phyloP scores from a whole-genome alignment of 2,888 invertebrate species.

The Embidobia sp. region DNA sequence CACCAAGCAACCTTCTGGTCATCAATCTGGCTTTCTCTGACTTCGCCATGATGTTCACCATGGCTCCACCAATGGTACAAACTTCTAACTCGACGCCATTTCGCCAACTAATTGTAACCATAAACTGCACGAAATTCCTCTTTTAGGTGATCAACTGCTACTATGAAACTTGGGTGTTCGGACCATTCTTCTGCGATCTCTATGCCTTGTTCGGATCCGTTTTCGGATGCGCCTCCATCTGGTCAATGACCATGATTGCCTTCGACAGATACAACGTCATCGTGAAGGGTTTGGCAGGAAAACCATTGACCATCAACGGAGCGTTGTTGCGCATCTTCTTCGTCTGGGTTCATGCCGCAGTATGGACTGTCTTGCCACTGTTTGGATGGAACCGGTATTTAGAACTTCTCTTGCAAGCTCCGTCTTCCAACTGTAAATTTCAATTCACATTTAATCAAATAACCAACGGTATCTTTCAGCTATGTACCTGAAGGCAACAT shows the following conservation, averaged over 20 bases:
- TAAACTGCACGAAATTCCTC: too few relatives aligned
- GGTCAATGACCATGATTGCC: slow-evolving; percentile 96
- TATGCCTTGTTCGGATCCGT: slow-evolving; percentile 94
- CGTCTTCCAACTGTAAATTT: too few relatives aligned
- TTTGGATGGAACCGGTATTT: slow-evolving; percentile 84
- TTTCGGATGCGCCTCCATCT: slow-evolving; percentile 94
- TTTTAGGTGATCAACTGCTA: slow-evolving; percentile 88
- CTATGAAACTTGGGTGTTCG: slow-evolving; percentile 85
- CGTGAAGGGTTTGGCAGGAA: slow-evolving; percentile 92
- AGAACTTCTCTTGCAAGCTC: background rate
- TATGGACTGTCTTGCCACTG: slow-evolving; percentile 84
- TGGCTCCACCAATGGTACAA: slow-evolving; percentile 89
- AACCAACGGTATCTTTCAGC: slow-evolving; percentile 66
- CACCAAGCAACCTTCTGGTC: slow-evolving; percentile 94
- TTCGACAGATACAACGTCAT: slow-evolving; percentile 97
- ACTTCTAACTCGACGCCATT: too few relatives aligned
- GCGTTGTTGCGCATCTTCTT: slow-evolving; percentile 89
- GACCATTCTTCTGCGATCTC: slow-evolving; percentile 92
- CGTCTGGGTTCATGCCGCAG: slow-evolving; percentile 87
- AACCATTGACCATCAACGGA: slow-evolving; percentile 91
- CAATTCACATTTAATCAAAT: background rate
- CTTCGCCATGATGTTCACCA: slow-evolving; percentile 92
- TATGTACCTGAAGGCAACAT: slow-evolving; percentile 88
- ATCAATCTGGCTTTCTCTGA: slow-evolving; percentile 96
- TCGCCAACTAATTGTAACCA: too few relatives aligned